Base-by-base conservation (phyloP, 2,888 invertebrate genomes). In the Tachina grossa region DNA sequence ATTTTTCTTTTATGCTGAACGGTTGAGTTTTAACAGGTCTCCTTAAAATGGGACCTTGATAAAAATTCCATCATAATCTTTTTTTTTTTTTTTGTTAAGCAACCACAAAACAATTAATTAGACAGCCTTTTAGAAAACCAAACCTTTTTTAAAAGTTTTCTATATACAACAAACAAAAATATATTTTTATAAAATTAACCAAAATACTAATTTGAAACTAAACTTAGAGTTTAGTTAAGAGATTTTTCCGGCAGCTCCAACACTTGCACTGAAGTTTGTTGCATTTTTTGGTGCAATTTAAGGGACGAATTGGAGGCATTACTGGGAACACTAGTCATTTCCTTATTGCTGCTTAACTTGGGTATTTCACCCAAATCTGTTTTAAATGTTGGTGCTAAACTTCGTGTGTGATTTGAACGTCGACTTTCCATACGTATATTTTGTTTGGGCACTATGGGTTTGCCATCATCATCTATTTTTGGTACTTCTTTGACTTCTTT, bases 351-450 rank as follows among this genome's bases (percentile, higher is more conserved):
- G 1, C 9, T 19, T 9, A 49, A 8, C 14, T 66, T 71, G 55
- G 69, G 11, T 16, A 78, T 9, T 47, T 77, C 47, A 59, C 39
- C 45, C 47, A 71, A 57, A 88, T 88, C 80, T 85, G 43, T 69
- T 88, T 87, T 45, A 71, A 86, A 72, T 51, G 53, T 13, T 11
- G 83, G 77, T 41, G 77, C 77, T 43, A 71, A 43, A 13, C 22
- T 68, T 0, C 86, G 86, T 0, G 87, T 55, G 0, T 87, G 72
- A 4, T 59, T n/a, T 0, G 59, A 13, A 9, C 83, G 76, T 45
- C 86, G 83, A 71, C 89, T 91, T 69, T 91, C 91, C 22, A 91
- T 85, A 0, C 90, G 90, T 82, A 90, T 22, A 9, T 75, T 47
- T 65, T 91, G 90, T 11, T 86, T 77, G 1, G 90, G 90, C 6